Base-by-base conservation (phyloP, 2,797 vertebrate genomes). In the Sandelia bainsii region DNA sequence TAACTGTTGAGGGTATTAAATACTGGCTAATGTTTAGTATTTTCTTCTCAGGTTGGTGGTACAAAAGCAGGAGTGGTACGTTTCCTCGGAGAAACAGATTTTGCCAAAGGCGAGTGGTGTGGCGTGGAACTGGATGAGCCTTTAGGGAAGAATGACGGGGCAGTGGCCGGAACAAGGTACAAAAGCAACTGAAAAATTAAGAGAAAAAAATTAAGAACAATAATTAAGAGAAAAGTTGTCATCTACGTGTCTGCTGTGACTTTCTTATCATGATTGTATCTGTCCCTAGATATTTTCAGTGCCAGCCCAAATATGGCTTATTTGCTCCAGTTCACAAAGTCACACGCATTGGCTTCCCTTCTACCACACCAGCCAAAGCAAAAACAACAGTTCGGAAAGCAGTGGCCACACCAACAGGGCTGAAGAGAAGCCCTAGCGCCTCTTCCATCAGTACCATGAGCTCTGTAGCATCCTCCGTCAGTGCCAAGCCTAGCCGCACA, bases 261-360 rank as follows among this genome's bases (percentile, higher is more conserved):
- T 52, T 57, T 3, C 19, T 53, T 32, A 27, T 52, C 20, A 25
- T 63, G 19, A 68, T 42, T 78, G 25, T 61, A 1, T 75, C 27
- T 86, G 39, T 80, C 17, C 48, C 14, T 72, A 99, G 98, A 88
- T 99, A 99, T 91, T 99, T 99, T 91, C 98, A 99, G 85, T 99
- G 98, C 81, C 98, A 99, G 75, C 94, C 97, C 81, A 98, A 96
- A 82, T 99, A 99, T 2, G 98, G 98, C 53, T 91, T 99, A 23
- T 99, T 99, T 74, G 98, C 98, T 37, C 98, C 98, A 0, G 97
- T 97, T 57, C 98, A 99, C 91, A 99, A 99, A 93, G 98, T 99
- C 63, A 98, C 97, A 4, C 97, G 96, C 67, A 99, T 99, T 3
- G 98, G 98, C 49, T 99, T 99, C 91, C 98, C 98, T 0, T 99